phyloP scores from a whole-genome alignment of 1,140 invertebrate species.

The Gerris buenoi region DNA sequence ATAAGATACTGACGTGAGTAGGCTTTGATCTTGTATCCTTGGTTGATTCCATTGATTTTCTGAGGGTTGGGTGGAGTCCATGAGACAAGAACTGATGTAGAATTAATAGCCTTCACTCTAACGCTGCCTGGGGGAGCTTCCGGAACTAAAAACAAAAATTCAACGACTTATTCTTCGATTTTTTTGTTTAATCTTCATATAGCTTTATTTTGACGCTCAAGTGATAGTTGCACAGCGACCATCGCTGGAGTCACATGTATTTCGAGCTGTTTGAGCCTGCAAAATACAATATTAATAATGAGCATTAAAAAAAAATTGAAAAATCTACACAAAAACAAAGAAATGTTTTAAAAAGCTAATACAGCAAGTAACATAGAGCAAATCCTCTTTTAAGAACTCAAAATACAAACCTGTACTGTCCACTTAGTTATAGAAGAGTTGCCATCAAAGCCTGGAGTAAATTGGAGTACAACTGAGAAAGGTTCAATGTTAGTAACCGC shows the following conservation, averaged over 20 bases:
- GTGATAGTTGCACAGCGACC: too few relatives aligned
- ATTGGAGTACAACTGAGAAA: conserved; percentile 88
- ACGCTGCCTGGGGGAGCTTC: conserved; percentile 78
- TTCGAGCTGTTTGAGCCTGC: conserved; percentile 67
- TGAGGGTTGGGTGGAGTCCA: conserved; percentile 90
- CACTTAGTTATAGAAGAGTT: conserved; percentile 96
- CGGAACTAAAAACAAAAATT: conserved; percentile 45
- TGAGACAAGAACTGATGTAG: conserved; percentile 64
- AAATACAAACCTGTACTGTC: conserved; percentile 87
- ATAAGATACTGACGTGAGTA: conserved; percentile 42
- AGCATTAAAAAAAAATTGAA: too few relatives aligned
- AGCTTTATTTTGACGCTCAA: too few relatives aligned
- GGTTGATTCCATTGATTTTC: conserved; percentile 96
- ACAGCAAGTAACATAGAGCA: too few relatives aligned
- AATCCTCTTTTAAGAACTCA: too few relatives aligned
- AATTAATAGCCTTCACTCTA: conserved; percentile 63
- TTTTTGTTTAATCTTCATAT: too few relatives aligned
- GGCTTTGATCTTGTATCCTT: conserved; percentile 91
- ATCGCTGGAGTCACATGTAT: too few relatives aligned
- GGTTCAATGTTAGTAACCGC: conserved; percentile 88
- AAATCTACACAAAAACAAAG: too few relatives aligned
- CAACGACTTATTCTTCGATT: too few relatives aligned
- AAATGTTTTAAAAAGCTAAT: too few relatives aligned
- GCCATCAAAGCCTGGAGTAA: conserved; percentile 93
- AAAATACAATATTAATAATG: too few relatives aligned